Evolutionary conservation across 2,888 invertebrate species (phyloP).

Genomic region (Nyleta sp.): DNA sequence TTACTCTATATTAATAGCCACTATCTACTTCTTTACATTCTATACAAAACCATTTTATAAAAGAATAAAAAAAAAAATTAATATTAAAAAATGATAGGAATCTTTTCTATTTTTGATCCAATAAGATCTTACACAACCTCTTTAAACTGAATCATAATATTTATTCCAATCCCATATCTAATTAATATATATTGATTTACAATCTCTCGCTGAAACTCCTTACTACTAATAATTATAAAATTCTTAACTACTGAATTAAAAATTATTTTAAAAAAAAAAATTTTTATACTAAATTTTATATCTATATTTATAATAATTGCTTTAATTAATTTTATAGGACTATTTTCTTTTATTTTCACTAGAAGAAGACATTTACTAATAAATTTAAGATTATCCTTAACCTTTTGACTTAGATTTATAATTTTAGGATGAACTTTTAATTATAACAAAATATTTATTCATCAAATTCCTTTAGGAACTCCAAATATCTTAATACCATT

Average conservation of each 20-base stretch:
- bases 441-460: constrained; percentile 86
- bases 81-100: constrained; percentile 85
- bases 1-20: constrained; percentile 5
- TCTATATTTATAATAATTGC: constrained; percentile 85
- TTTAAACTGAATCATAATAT: constrained; percentile 84
- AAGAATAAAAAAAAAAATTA: constrained; percentile 83
- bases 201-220: constrained; percentile 69
- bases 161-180: constrained; percentile 12
- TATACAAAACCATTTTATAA: constrained; percentile 86
- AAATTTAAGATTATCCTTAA: constrained; percentile 85
- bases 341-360: constrained; percentile 89
- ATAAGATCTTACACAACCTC: constrained; percentile 83
- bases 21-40: constrained; percentile 72
- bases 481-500: constrained; percentile 87
- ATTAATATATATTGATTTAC: constrained; percentile 35
- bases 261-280: constrained; percentile 83
- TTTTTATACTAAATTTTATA: constrained; percentile 83
- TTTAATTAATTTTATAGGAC: constrained; percentile 87
- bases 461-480: constrained; percentile 88
- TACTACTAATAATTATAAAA: constrained; percentile 69
- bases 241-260: constrained; percentile 78
- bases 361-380: constrained; percentile 86
- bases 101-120: constrained; percentile 88
- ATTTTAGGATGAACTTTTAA: constrained; percentile 85
- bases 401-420: constrained; percentile 87